phyloP scores from a whole-genome alignment of 2,888 invertebrate genomes.

The Drosophila greeni region DNA sequence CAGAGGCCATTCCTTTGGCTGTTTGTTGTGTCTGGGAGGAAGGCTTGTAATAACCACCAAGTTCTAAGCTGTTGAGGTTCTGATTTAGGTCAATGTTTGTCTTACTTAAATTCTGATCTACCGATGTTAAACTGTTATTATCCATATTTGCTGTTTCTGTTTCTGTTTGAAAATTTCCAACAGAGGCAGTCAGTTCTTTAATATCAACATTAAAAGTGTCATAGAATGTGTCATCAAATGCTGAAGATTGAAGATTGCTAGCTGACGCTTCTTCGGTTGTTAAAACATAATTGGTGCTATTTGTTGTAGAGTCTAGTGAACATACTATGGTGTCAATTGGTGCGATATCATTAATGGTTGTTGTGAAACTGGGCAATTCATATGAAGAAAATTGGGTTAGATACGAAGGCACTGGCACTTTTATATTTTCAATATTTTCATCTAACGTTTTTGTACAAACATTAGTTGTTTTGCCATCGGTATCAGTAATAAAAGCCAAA shows the following conservation, averaged over 20 bases:
- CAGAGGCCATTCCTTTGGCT: slow-evolving; percentile 65
- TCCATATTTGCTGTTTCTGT: slow-evolving; percentile 10
- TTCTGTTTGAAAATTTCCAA: slow-evolving; percentile 40
- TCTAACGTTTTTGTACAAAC: neutral
- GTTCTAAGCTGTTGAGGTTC: neutral
- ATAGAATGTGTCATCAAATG: slow-evolving; percentile 74
- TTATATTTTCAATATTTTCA: neutral
- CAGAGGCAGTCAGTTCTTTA: slow-evolving; percentile 56
- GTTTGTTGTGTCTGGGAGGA: slow-evolving; percentile 45
- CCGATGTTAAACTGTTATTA: neutral
- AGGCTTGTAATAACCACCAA: slow-evolving; percentile 61
- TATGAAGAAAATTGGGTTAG: slow-evolving; percentile 7
- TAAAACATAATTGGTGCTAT: neutral
- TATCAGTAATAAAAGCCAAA: slow-evolving; percentile 6
- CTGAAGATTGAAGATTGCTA: slow-evolving; percentile 14
- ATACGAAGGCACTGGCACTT: slow-evolving; percentile 5
- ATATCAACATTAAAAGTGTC: slow-evolving; percentile 73
- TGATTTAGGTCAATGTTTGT: slow-evolving; percentile 27
- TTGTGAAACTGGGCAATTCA: neutral
- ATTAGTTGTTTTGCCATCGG: neutral
- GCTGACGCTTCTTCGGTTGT: neutral
- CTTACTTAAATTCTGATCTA: neutral
- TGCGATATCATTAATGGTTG: neutral
- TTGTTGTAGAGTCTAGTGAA: slow-evolving; percentile 14
- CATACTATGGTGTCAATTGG: slow-evolving; percentile 15